Evolutionary conservation across 2,797 vertebrate genomes (phyloP).

Genomic region (Tapirus indicus): DNA sequence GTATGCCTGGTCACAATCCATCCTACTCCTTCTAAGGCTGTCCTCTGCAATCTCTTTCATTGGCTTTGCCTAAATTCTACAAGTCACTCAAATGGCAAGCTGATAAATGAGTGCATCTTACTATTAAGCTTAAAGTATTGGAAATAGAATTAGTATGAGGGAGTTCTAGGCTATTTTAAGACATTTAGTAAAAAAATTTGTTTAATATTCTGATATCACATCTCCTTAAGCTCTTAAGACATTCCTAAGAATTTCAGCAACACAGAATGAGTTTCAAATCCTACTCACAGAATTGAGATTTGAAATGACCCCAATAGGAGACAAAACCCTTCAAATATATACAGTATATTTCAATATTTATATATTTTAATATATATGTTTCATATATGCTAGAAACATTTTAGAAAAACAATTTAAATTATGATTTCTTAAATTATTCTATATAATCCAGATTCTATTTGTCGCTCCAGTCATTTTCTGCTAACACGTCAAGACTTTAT

Average conservation of each 20-base stretch:
- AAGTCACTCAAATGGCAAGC: background rate
- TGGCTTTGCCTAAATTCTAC: background rate
- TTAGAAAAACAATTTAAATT: constrained; percentile 28
- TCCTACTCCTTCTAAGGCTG: background rate
- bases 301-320: constrained; percentile 40
- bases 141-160: background rate
- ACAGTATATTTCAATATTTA: background rate
- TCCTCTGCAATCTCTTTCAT: background rate
- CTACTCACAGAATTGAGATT: constrained; percentile 23
- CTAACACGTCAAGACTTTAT: background rate
- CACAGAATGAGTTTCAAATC: constrained; percentile 65
- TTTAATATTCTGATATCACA: constrained; percentile 45
- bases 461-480: background rate
- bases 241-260: constrained; percentile 48
- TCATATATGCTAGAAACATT: background rate
- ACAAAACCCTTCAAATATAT: background rate
- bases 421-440: background rate
- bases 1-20: background rate
- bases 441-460: background rate
- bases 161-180: constrained; percentile 13
- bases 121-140: background rate
- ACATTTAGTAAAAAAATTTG: background rate
- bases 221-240: constrained; percentile 35
- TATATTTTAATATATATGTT: background rate
- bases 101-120: background rate